phyloP scores from a whole-genome alignment of 2,888 invertebrate genomes.

The Dascillus cervinus region DNA sequence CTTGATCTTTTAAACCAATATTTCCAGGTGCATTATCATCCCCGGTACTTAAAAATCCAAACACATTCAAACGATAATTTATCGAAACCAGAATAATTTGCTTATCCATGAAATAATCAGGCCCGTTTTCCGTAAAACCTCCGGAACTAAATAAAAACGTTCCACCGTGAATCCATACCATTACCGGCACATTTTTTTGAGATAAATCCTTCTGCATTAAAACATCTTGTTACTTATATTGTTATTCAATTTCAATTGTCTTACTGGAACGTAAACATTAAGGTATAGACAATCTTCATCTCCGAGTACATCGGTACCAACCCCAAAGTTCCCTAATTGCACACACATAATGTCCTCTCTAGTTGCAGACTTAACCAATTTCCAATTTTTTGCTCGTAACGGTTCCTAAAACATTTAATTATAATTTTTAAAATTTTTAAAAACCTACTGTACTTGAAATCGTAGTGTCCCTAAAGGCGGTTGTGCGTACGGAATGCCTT shows the following conservation, averaged over 20 bases:
- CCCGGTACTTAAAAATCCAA: slow-evolving; percentile 23
- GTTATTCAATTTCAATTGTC: too few species aligned
- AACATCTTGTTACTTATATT: too few species aligned
- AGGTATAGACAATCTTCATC: slow-evolving; percentile 11
- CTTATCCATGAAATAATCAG: slow-evolving; percentile 22
- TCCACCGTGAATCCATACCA: slow-evolving; percentile 25
- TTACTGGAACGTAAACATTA: slow-evolving; percentile 7
- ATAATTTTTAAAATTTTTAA: too few species aligned
- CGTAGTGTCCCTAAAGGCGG: too few species aligned
- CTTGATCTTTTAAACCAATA: slow-evolving; percentile 17
- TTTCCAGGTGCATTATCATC: slow-evolving; percentile 21
- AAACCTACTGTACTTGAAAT: too few species aligned
- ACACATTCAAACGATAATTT: slow-evolving; percentile 8
- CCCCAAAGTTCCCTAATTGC: slow-evolving; percentile 4
- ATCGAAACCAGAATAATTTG: slow-evolving; percentile 20
- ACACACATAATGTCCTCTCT: slow-evolving; percentile 2
- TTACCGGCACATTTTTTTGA: too few species aligned
- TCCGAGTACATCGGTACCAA: slow-evolving; percentile 6
- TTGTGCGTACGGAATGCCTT: too few species aligned
- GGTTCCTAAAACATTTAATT: slow-evolving; percentile 5
- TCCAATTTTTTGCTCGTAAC: slow-evolving; percentile 5
- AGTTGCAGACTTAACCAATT: slow-evolving; percentile 3
- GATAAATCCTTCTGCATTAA: too few species aligned
- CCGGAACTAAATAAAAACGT: slow-evolving; percentile 19
- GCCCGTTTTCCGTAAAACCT: slow-evolving; percentile 7